phyloP scores from a whole-genome alignment of 2,113 vertebrate species.

The Prochilodus magdalenae region DNA sequence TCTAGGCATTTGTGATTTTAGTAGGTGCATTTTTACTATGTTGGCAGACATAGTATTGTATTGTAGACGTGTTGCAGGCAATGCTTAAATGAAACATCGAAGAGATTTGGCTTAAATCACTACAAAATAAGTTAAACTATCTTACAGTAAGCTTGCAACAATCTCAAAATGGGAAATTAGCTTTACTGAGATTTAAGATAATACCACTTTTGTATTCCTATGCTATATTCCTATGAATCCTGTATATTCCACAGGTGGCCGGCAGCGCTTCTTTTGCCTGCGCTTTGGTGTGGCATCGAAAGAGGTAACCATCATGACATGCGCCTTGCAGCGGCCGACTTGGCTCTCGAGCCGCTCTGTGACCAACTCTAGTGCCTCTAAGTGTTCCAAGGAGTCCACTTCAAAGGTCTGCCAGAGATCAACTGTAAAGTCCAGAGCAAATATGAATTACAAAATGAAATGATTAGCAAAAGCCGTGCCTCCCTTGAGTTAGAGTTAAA shows the following conservation, averaged over 20 bases:
- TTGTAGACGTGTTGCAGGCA: too few species aligned
- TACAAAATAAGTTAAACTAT: too few species aligned
- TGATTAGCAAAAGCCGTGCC: not conserved
- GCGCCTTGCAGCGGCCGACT: conserved; percentile 90
- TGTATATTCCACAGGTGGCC: conserved; percentile 34
- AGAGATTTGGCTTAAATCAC: too few species aligned
- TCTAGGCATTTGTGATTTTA: too few species aligned
- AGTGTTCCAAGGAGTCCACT: conserved; percentile 89
- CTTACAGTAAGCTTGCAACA: too few species aligned
- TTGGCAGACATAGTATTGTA: too few species aligned
- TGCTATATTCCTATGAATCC: conserved; percentile 37
- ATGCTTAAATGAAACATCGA: too few species aligned
- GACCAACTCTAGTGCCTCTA: conserved; percentile 89
- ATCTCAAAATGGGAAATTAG: too few species aligned
- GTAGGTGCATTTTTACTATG: too few species aligned
- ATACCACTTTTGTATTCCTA: too few species aligned
- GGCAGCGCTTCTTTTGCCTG: conserved; percentile 65
- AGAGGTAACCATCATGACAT: conserved; percentile 91
- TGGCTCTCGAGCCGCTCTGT: conserved; percentile 84
- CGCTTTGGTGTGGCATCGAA: conserved; percentile 83
- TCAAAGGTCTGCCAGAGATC: conserved; percentile 89
- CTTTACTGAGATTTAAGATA: too few species aligned
- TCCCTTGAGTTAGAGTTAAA: not conserved
- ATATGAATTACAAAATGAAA: conserved; percentile 28
- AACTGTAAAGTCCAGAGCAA: conserved; percentile 70